Base-by-base conservation (phyloP, 2,797 vertebrate species). In the Diceros bicornis region DNA sequence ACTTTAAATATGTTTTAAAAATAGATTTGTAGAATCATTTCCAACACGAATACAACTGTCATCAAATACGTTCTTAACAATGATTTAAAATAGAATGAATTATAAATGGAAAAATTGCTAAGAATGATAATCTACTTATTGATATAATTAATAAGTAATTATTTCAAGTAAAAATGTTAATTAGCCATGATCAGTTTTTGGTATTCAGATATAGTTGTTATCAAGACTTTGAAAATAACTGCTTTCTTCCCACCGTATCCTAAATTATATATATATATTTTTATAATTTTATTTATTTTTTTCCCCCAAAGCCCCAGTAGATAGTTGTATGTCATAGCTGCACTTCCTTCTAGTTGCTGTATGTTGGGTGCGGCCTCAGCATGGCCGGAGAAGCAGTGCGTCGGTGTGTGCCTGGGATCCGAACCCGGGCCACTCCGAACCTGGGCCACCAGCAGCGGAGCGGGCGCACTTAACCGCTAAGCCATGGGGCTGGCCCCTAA, bases 11-110 rank as follows among this genome's bases (percentile, higher is more conserved):
- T 87, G 12, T 93, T 95, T 93, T 68, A 41, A 92, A 64, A 81
- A 78, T 72, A 89, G 89, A 91, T 94, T 96, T 95, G 66, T 97
- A 66, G 93, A 95, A 44, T 97, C 47, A 77, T 89, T 97, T 94
- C 62, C 89, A 92, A 6, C 5, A 17, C 52, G 84, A 85, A 44
- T 59, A 88, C 66, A 72, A 34, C 62, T 68, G 23, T 91, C 44
- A 18, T 91, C 77, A 95, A 92, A 91, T 83, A 74, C 27, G 23
- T 91, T 89, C 75, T 92, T 90, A 89, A 74, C n/a, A 21, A 34
- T 97, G 83, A 77, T 87, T 93, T 95, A 89, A 97, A 96, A 93
- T 83, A 91, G 71, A 89, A 75, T 89, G 83, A 69, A 95, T 87
- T 96, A 72, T 90, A 94, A 95, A 59, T 97, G 91, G 59, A n/a